Percentiles rank a stretch among this genome's conserved stretches.
phyloP scores from a whole-genome alignment of 2,888 invertebrate genomes.

The Drosophila kokeensis region DNA sequence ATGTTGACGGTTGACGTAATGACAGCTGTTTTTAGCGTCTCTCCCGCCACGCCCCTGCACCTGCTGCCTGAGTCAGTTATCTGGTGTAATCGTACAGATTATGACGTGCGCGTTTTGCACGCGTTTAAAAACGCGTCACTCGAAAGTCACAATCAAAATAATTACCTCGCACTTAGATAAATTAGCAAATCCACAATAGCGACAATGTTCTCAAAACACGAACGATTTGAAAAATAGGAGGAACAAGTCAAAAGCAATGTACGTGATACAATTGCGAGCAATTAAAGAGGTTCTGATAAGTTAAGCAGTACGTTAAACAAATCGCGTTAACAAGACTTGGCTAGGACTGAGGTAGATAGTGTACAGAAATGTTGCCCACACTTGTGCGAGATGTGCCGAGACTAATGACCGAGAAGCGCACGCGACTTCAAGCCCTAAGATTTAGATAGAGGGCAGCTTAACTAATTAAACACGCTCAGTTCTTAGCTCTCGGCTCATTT shows the following conservation, averaged over 20 bases:
- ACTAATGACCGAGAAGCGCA: slow-evolving; percentile 47
- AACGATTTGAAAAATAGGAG: not conserved
- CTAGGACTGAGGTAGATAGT: not conserved
- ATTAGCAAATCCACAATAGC: slow-evolving; percentile 45
- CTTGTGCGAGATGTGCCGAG: slow-evolving; percentile 8
- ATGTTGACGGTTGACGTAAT: not conserved
- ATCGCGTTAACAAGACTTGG: slow-evolving; percentile 24
- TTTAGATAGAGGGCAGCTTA: slow-evolving; percentile 43
- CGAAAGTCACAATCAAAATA: slow-evolving; percentile 45
- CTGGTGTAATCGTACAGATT: slow-evolving; percentile 36
- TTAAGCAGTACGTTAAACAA: slow-evolving; percentile 16
- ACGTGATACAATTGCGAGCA: slow-evolving; percentile 21
- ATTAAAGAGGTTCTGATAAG: slow-evolving; percentile 40
- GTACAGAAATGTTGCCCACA: slow-evolving; percentile 1
- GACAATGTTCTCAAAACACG: not conserved
- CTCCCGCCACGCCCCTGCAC: not conserved
- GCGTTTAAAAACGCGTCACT: slow-evolving; percentile 43
- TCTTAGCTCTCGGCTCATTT: slow-evolving; percentile 17
- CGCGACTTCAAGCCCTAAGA: slow-evolving; percentile 46
- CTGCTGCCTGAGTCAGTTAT: not conserved
- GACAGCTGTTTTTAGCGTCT: not conserved
- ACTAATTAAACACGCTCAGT: slow-evolving; percentile 63
- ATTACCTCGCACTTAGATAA: slow-evolving; percentile 56
- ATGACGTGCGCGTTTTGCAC: slow-evolving; percentile 41
- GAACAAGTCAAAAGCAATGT: slow-evolving; percentile 8